These are phyloP conservation scores for Narcine bancroftii DNA, from an alignment of 2,113 vertebrate genomes.

Conservation along the genomic window DNA sequence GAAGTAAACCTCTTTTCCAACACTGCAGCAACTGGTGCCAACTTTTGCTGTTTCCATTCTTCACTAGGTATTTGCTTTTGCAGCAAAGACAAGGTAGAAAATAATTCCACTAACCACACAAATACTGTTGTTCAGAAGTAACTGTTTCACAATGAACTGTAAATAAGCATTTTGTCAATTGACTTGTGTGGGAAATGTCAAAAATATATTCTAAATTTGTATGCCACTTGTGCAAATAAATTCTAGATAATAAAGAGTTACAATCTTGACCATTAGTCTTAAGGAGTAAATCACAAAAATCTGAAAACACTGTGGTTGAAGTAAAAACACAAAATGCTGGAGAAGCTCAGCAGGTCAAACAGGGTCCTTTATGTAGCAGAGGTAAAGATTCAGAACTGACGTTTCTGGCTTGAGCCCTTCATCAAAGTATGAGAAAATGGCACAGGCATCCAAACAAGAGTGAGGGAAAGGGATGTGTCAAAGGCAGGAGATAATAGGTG, in stretches of 20 bases:
- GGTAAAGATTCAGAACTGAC: too few species aligned
- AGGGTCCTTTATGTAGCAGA: too few species aligned
- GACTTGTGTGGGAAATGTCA: background rate
- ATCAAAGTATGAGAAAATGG: too few species aligned
- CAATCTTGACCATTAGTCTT: background rate
- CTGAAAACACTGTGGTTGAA: too few species aligned
- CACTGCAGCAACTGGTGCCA: background rate
- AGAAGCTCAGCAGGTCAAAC: too few species aligned
- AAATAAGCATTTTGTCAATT: background rate
- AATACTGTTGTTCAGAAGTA: background rate
- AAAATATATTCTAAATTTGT: background rate
- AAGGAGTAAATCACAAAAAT: too few species aligned
- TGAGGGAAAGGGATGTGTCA: too few species aligned
- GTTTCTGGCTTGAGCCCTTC: too few species aligned
- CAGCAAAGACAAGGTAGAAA: background rate
- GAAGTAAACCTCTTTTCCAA: background rate
- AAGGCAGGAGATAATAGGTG: too few species aligned
- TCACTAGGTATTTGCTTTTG: background rate
- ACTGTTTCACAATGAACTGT: background rate
- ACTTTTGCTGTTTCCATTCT: background rate
- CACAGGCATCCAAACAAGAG: too few species aligned
- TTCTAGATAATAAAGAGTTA: background rate
- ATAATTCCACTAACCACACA: background rate
- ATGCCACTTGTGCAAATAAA: background rate
- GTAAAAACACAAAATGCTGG: too few species aligned